Percentiles rank a stretch among this genome's conserved stretches.
Evolutionary conservation across 2,113 vertebrate genomes (phyloP).

Genomic region (Rhombomys opimus): DNA sequence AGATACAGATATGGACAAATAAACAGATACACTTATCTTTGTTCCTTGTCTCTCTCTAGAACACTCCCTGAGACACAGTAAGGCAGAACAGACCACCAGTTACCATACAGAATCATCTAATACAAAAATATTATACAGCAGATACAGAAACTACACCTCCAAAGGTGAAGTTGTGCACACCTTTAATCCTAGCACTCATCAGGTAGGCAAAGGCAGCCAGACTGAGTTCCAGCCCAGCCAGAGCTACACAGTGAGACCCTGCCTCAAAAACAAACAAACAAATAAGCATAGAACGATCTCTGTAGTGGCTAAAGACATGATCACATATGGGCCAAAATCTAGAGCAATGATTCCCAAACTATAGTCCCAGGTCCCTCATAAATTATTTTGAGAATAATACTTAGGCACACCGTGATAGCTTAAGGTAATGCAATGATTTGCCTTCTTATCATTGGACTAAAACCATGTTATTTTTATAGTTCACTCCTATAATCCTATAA

Average conservation of each 20-base stretch:
- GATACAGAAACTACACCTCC: not conserved
- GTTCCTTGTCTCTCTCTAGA: not conserved
- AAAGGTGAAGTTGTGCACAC: not conserved
- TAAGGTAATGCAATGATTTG: not conserved
- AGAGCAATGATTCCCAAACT: not conserved
- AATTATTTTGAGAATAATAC: not conserved
- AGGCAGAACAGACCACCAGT: not conserved
- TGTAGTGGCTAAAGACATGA: not conserved
- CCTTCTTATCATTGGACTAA: not conserved
- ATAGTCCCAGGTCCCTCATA: not conserved
- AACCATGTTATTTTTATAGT: not conserved
- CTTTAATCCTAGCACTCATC: too few relatives aligned
- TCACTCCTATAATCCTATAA: too few relatives aligned
- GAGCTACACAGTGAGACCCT: not conserved
- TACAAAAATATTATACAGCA: not conserved
- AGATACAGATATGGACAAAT: not conserved
- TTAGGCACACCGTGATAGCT: not conserved
- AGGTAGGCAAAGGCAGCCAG: not conserved
- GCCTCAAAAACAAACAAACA: not conserved
- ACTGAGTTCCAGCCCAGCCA: not conserved
- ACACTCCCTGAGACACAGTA: not conserved
- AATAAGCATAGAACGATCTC: not conserved
- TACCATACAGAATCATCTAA: not conserved
- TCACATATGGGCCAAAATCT: not conserved
- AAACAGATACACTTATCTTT: not conserved